Conservation (phyloP, 2,888 invertebrate genomes). For the Plebejus anna region DNA sequence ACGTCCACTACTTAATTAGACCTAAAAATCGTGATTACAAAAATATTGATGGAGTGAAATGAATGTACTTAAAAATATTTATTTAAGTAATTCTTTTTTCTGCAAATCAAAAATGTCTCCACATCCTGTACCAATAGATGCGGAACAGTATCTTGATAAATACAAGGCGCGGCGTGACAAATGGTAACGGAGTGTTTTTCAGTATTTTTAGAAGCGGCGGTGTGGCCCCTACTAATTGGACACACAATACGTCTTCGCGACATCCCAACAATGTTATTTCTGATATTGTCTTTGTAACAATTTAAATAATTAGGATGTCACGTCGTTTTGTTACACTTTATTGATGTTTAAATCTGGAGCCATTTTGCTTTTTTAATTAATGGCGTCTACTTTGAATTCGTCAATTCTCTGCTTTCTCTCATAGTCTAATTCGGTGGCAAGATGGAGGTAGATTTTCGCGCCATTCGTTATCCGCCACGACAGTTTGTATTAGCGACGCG, state of each 20-base stretch:
- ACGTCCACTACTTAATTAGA: too few relatives aligned
- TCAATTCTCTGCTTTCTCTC: background rate
- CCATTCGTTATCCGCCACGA: slow-evolving; percentile 23
- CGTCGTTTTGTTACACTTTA: slow-evolving; percentile 27
- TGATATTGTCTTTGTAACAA: slow-evolving; percentile 34
- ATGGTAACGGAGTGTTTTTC: slow-evolving; percentile 77
- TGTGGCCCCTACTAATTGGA: slow-evolving; percentile 70
- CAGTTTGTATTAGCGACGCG: slow-evolving; percentile 20
- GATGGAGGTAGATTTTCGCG: background rate
- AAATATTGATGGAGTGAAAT: too few relatives aligned
- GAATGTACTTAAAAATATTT: background rate
- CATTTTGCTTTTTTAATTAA: slow-evolving; percentile 24
- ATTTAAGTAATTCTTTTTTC: background rate
- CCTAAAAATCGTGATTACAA: too few relatives aligned
- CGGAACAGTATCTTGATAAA: slow-evolving; percentile 73
- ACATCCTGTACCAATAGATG: slow-evolving; percentile 53
- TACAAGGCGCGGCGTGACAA: slow-evolving; percentile 74
- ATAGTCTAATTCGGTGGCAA: slow-evolving; percentile 5
- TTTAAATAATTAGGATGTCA: slow-evolving; percentile 28
- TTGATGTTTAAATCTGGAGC: slow-evolving; percentile 25
- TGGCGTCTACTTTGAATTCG: background rate
- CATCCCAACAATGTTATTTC: slow-evolving; percentile 43
- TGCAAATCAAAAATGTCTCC: background rate
- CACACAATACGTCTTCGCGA: slow-evolving; percentile 66
- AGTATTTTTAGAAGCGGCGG: slow-evolving; percentile 69